Conservation (phyloP, 2,113 vertebrate genomes). For the Oncorhynchus masou region DNA sequence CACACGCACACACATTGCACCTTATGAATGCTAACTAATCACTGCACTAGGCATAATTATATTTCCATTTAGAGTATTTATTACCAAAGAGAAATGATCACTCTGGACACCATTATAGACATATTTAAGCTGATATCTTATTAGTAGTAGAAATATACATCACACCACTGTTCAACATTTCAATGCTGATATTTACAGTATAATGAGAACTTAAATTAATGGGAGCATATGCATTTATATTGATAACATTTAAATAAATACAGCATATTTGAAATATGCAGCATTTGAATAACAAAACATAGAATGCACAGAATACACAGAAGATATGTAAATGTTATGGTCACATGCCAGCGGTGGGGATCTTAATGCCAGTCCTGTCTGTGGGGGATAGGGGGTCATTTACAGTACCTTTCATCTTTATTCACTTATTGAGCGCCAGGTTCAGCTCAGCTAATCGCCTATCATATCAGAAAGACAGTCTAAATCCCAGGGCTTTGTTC, state of each 20-base stretch:
- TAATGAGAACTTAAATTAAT: slow-evolving; percentile 32
- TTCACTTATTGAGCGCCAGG: slow-evolving; percentile 54
- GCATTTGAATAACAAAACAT: slow-evolving; percentile 21
- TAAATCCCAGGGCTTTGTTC: slow-evolving; percentile 30
- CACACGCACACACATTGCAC: not conserved
- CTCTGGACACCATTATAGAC: slow-evolving; percentile 32
- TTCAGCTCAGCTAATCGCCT: slow-evolving; percentile 36
- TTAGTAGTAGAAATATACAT: slow-evolving; percentile 2
- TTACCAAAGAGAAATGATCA: slow-evolving; percentile 42
- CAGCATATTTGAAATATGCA: slow-evolving; percentile 32
- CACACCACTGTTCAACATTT: slow-evolving; percentile 27
- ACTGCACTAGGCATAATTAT: slow-evolving; percentile 37
- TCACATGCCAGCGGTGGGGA: slow-evolving; percentile 16
- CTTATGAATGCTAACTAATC: slow-evolving; percentile 47
- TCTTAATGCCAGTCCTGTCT: slow-evolving; percentile 45
- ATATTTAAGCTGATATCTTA: slow-evolving; percentile 23
- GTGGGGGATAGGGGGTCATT: slow-evolving; percentile 39
- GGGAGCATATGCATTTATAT: slow-evolving; percentile 42
- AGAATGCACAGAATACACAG: slow-evolving; percentile 31
- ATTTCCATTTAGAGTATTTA: slow-evolving; percentile 43
- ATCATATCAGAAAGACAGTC: slow-evolving; percentile 54
- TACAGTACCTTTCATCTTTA: slow-evolving; percentile 58
- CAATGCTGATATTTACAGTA: slow-evolving; percentile 45
- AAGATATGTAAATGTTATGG: not conserved
- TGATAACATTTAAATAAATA: slow-evolving; percentile 48